phyloP scores from a whole-genome alignment of 2,888 invertebrate genomes.

The Smittia sp. region DNA sequence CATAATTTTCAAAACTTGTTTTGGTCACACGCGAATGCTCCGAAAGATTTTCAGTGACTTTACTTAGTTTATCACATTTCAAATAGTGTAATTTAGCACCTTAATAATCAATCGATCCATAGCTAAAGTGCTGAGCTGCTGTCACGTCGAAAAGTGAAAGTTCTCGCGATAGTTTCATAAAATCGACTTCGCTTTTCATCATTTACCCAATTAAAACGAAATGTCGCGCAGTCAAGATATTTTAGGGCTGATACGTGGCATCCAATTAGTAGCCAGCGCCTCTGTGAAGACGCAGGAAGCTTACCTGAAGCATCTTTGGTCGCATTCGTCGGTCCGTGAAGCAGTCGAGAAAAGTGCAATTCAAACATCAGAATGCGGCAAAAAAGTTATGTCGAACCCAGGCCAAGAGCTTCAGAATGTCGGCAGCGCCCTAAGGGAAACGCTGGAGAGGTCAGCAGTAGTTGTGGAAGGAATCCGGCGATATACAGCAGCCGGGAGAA shows the following conservation, averaged over 20 bases:
- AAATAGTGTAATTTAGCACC: too few relatives aligned
- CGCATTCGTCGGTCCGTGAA: conserved; percentile 67
- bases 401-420: conserved; percentile 51
- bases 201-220: background rate
- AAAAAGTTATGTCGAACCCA: conserved; percentile 47
- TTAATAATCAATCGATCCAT: too few relatives aligned
- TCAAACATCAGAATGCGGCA: conserved; percentile 45
- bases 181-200: background rate
- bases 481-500: conserved; percentile 52
- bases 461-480: conserved; percentile 69
- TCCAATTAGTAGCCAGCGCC: conserved; percentile 67
- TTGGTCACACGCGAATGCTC: too few relatives aligned
- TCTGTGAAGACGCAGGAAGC: conserved; percentile 64
- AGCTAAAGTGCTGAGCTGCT: background rate
- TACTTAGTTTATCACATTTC: too few relatives aligned
- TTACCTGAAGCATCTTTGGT: conserved; percentile 61
- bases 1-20: too few relatives aligned
- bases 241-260: conserved; percentile 65
- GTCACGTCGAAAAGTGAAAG: background rate
- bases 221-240: conserved; percentile 54
- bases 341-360: conserved; percentile 48
- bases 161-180: background rate
- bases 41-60: too few relatives aligned
- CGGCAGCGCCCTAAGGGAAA: conserved; percentile 57
- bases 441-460: conserved; percentile 63